Conservation (phyloP, 1,140 invertebrate genomes). For the Dinoponera quadriceps region DNA sequence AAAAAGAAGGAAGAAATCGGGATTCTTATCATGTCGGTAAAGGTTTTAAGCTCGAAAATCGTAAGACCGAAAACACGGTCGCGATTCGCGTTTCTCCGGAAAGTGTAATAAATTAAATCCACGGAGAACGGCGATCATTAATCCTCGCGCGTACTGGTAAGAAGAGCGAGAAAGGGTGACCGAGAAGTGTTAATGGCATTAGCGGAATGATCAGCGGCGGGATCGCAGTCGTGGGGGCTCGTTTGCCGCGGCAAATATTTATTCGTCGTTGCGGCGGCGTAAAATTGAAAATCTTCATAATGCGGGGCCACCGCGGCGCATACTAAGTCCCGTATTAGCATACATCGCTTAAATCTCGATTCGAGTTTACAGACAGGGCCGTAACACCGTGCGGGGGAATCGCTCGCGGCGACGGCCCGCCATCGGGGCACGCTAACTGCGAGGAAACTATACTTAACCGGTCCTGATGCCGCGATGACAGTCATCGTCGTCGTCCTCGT, state of each 20-base stretch:
- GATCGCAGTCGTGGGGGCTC: conserved; percentile 34
- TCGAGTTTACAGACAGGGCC: conserved; percentile 66
- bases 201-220: conserved; percentile 59
- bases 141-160: conserved; percentile 42
- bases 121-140: conserved; percentile 31
- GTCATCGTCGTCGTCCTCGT: conserved; percentile 21
- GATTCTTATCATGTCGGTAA: neutral
- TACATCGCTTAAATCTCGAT: conserved; percentile 78
- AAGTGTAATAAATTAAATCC: conserved; percentile 38
- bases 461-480: conserved; percentile 5
- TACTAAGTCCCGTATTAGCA: conserved; percentile 77
- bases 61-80: neutral
- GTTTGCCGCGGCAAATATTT: conserved; percentile 71
- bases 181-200: conserved; percentile 63
- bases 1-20: neutral
- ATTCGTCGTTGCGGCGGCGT: conserved; percentile 64
- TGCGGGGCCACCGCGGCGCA: conserved; percentile 69
- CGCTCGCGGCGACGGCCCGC: conserved; percentile 35
- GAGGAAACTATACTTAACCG: conserved; percentile 33
- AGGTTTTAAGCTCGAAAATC: neutral
- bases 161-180: conserved; percentile 42
- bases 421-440: conserved; percentile 11
- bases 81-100: neutral
- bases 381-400: conserved; percentile 38
- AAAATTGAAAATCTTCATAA: conserved; percentile 80